phyloP scores from a whole-genome alignment of 2,888 invertebrate species.

The Ditula angustiorana region DNA sequence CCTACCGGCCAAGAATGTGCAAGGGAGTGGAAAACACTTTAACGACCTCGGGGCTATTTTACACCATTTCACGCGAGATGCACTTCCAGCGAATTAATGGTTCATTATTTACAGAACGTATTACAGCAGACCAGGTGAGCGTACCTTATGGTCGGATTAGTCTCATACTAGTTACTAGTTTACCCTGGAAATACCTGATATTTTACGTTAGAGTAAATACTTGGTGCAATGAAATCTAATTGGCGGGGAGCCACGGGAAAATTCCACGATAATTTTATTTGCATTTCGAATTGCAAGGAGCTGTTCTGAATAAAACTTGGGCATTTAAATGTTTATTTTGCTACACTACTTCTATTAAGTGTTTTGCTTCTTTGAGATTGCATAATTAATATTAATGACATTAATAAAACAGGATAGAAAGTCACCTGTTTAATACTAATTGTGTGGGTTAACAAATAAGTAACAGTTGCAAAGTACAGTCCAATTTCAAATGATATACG shows the following conservation, averaged over 20 bases:
- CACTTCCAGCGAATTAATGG: slow-evolving; percentile 34
- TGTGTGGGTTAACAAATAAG: too few relatives aligned
- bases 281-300: slow-evolving; percentile 17
- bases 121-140: slow-evolving; percentile 32
- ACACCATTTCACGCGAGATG: slow-evolving; percentile 32
- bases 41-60: slow-evolving; percentile 24
- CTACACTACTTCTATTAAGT: background rate
- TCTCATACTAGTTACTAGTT: slow-evolving; percentile 19
- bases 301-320: slow-evolving; percentile 15
- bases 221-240: slow-evolving; percentile 26
- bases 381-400: too few relatives aligned
- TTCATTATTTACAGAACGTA: slow-evolving; percentile 36
- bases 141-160: slow-evolving; percentile 36
- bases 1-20: slow-evolving; percentile 1
- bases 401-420: too few relatives aligned
- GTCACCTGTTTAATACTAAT: too few relatives aligned
- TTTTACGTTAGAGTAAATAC: slow-evolving; percentile 28
- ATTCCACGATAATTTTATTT: slow-evolving; percentile 28
- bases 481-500: too few relatives aligned
- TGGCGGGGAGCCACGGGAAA: slow-evolving; percentile 15
- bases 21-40: slow-evolving; percentile 20
- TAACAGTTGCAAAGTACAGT: too few relatives aligned
- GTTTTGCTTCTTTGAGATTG: background rate
- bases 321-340: background rate
- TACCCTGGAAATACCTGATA: slow-evolving; percentile 29